Conservation (phyloP, 2,113 vertebrate genomes). For the Xiphophorus couchianus region DNA sequence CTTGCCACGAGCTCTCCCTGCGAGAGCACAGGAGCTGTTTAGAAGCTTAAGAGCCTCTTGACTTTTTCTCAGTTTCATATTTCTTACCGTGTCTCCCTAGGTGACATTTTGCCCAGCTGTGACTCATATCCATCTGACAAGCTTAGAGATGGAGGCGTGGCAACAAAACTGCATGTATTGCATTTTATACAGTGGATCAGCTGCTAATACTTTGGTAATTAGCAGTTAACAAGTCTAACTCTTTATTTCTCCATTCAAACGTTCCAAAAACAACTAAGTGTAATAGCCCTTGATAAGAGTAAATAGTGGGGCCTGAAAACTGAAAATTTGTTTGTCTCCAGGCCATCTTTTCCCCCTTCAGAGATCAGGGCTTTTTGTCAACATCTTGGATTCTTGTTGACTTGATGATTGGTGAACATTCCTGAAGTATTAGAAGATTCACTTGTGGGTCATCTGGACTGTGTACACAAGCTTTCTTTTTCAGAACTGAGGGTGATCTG, state of each 20-base stretch:
- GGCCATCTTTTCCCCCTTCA: conserved; percentile 16
- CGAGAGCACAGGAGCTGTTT: conserved; percentile 52
- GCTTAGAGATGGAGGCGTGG: conserved; percentile 27
- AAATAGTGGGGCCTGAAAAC: conserved; percentile 4
- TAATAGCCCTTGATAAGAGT: conserved; percentile 6
- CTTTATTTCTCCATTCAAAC: background rate
- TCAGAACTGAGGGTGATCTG: conserved; percentile 65
- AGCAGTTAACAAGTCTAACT: conserved; percentile 7
- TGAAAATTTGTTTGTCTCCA: conserved; percentile 35
- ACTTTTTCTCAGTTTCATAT: conserved; percentile 10
- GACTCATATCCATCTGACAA: conserved; percentile 21
- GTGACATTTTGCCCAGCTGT: conserved; percentile 23
- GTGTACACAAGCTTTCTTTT: conserved; percentile 53
- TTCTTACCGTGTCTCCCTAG: conserved; percentile 16
- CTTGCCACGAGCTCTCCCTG: conserved; percentile 63
- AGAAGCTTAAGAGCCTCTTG: conserved; percentile 49
- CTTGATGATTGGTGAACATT: conserved; percentile 69
- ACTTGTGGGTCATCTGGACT: conserved; percentile 71
- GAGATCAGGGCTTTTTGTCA: conserved; percentile 47
- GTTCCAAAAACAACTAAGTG: background rate
- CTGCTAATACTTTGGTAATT: background rate
- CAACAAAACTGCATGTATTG: conserved; percentile 21
- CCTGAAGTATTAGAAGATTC: conserved; percentile 74
- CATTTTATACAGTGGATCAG: conserved; percentile 14
- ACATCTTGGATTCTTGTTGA: conserved; percentile 59